Evolutionary conservation across 2,888 invertebrate species (phyloP).

Genomic region (Coenonympha arcania): DNA sequence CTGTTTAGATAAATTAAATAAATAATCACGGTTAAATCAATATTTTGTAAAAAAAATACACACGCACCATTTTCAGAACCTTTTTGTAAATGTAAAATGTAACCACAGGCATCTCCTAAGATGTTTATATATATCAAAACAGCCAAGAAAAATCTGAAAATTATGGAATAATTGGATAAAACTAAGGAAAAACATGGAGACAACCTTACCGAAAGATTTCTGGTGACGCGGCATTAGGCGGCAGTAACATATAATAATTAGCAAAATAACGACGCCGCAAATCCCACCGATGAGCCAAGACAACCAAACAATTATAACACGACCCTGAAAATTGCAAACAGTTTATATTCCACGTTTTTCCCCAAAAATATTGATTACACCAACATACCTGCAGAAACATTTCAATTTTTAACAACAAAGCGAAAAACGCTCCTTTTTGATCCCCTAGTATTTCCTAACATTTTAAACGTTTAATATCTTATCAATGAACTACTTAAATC

Average conservation of each 20-base stretch:
- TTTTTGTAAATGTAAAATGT: too few species aligned
- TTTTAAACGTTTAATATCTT: slow-evolving; percentile 43
- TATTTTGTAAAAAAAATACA: too few species aligned
- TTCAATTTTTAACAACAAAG: slow-evolving; percentile 59
- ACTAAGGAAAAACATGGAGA: too few species aligned
- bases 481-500: slow-evolving; percentile 41
- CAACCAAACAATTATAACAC: slow-evolving; percentile 71
- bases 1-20: too few species aligned
- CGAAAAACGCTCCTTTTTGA: slow-evolving; percentile 54
- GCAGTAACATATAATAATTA: slow-evolving; percentile 78
- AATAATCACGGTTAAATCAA: too few species aligned
- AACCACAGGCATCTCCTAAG: too few species aligned
- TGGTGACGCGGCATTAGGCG: slow-evolving; percentile 80
- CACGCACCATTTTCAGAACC: too few species aligned
- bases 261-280: slow-evolving; percentile 77
- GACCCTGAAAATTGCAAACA: slow-evolving; percentile 54
- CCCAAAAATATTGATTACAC: slow-evolving; percentile 37
- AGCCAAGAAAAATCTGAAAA: too few species aligned
- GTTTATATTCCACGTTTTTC: slow-evolving; percentile 18
- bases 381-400: slow-evolving; percentile 65
- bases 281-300: slow-evolving; percentile 76
- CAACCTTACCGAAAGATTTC: slow-evolving; percentile 77
- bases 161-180: not conserved
- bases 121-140: too few species aligned
- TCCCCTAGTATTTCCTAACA: slow-evolving; percentile 50